phyloP scores from a whole-genome alignment of 1,140 invertebrate species.

The Leptonema lineaticorne region DNA sequence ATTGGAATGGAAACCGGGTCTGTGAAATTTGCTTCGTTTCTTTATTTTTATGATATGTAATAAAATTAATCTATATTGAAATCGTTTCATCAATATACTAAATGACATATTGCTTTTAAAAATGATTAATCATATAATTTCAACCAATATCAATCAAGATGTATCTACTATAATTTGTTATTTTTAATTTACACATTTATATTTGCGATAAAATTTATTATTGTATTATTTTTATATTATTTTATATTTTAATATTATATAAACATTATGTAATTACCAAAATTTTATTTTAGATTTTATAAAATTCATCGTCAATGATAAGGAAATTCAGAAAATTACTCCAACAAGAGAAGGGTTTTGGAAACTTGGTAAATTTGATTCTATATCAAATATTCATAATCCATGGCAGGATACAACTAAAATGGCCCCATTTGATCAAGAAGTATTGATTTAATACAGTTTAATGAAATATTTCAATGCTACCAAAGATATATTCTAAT shows the following conservation, averaged over 20 bases:
- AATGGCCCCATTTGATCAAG: conserved; percentile 57
- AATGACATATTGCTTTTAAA: too few relatives aligned
- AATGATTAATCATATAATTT: not conserved
- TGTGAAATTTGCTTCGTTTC: not conserved
- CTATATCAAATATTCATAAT: conserved; percentile 45
- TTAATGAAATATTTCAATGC: too few relatives aligned
- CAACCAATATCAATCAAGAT: not conserved
- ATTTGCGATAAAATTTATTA: not conserved
- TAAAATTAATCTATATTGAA: too few relatives aligned
- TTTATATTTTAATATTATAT: too few relatives aligned
- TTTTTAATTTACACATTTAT: too few relatives aligned
- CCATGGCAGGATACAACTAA: conserved; percentile 52
- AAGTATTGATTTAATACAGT: too few relatives aligned
- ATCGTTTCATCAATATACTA: too few relatives aligned
- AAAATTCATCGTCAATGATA: conserved; percentile 52
- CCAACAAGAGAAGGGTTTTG: conserved; percentile 50
- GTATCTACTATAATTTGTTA: too few relatives aligned
- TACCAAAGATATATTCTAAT: not conserved
- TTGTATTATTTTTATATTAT: not conserved
- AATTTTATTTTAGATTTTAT: conserved; percentile 47
- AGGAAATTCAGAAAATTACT: conserved; percentile 46
- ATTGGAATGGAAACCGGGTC: conserved; percentile 56
- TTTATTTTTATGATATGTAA: too few relatives aligned
- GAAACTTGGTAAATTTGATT: conserved; percentile 49
- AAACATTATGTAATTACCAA: not conserved